Evolutionary conservation across 2,113 vertebrate genomes (phyloP).

Genomic region (Aramus guarauna): DNA sequence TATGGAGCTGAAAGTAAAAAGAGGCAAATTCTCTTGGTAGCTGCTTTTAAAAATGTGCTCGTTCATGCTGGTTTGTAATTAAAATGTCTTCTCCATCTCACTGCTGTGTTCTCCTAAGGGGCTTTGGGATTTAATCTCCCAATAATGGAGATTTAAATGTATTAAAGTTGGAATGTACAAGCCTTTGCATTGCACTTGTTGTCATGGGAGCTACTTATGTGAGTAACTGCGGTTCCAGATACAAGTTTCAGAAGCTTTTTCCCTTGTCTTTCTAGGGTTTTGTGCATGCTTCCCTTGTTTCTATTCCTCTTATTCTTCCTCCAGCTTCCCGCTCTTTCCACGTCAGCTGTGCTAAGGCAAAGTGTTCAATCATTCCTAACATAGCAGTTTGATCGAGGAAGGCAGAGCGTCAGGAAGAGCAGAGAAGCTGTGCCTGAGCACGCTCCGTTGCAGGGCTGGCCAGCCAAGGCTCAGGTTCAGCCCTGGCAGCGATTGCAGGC

Average conservation of each 20-base stretch:
- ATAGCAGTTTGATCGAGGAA: not conserved
- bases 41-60: not conserved
- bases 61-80: not conserved
- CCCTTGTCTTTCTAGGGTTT: not conserved
- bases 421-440: not conserved
- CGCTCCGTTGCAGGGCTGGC: rapidly evolving
- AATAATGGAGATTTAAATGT: not conserved
- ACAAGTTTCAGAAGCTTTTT: not conserved
- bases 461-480: not conserved
- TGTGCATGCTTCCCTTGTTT: not conserved
- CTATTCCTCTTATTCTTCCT: not conserved
- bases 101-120: not conserved
- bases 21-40: not conserved
- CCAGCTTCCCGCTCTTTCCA: not conserved
- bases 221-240: not conserved
- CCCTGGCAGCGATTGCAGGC: not conserved
- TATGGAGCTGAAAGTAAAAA: not conserved
- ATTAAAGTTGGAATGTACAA: not conserved
- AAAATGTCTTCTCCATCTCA: not conserved
- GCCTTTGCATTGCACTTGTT: not conserved
- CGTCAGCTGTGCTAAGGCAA: not conserved
- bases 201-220: not conserved
- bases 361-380: not conserved
- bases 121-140: not conserved
- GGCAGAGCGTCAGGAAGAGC: not conserved